Evolutionary conservation across 2,888 invertebrate genomes (phyloP).

Genomic region (Tachina fera): DNA sequence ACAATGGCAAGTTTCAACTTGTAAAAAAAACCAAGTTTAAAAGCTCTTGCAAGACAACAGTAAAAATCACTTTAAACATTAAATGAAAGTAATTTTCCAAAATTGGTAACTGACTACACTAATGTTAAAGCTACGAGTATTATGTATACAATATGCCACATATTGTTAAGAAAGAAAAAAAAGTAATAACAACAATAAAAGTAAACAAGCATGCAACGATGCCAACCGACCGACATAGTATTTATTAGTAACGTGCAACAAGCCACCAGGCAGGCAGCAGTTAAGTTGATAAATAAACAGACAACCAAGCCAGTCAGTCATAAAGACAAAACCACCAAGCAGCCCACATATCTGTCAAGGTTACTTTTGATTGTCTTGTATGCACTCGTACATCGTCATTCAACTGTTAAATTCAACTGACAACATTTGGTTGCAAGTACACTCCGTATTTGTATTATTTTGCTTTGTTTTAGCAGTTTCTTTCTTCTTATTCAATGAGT

Average conservation of each 20-base stretch:
- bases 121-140: slow-evolving; percentile 73
- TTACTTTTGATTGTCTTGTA: slow-evolving; percentile 60
- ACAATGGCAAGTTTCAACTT: slow-evolving; percentile 4
- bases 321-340: background rate
- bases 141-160: slow-evolving; percentile 59
- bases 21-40: background rate
- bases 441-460: slow-evolving; percentile 23
- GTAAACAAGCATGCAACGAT: slow-evolving; percentile 52
- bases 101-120: slow-evolving; percentile 80
- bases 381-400: slow-evolving; percentile 64
- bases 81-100: slow-evolving; percentile 81
- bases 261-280: slow-evolving; percentile 12
- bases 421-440: slow-evolving; percentile 57
- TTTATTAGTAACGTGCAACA: slow-evolving; percentile 6
- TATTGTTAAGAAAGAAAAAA: slow-evolving; percentile 33
- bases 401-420: slow-evolving; percentile 57
- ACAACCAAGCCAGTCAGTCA: slow-evolving; percentile 8
- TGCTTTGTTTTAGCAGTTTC: background rate
- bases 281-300: background rate
- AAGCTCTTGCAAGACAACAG: slow-evolving; percentile 21
- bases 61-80: slow-evolving; percentile 68
- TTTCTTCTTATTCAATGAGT: slow-evolving; percentile 20
- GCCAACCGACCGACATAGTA: slow-evolving; percentile 38
- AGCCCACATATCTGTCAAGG: slow-evolving; percentile 69
- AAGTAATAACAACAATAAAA: slow-evolving; percentile 13